Conservation (phyloP, 2,113 vertebrate genomes). For the Siniperca knerii region DNA sequence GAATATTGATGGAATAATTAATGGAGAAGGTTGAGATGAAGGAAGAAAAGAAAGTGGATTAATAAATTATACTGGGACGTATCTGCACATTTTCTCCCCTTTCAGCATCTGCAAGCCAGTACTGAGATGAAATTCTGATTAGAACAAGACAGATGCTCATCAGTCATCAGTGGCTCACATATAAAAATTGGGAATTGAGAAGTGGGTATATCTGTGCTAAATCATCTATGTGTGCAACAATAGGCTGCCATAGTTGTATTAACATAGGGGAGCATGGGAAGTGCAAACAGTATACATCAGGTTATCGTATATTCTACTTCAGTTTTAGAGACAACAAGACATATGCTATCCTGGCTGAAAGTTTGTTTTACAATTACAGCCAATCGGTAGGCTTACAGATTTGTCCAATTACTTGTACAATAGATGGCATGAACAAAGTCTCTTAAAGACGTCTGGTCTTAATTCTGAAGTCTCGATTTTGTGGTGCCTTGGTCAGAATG, state of each 20-base stretch:
- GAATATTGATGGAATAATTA: conserved; percentile 69
- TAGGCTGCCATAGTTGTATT: neutral
- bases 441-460: neutral
- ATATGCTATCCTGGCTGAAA: neutral
- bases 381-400: neutral
- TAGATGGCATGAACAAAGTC: neutral
- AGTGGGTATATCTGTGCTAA: conserved; percentile 8
- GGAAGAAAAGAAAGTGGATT: conserved; percentile 49
- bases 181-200: neutral
- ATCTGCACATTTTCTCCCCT: conserved; percentile 30
- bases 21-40: conserved; percentile 55
- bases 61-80: conserved; percentile 62
- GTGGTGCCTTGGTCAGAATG: neutral
- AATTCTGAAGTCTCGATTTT: neutral
- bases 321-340: neutral
- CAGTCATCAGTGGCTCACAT: conserved; percentile 16
- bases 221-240: conserved; percentile 10
- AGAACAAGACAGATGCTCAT: conserved; percentile 20
- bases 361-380: neutral
- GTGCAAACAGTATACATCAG: neutral
- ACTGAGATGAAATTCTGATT: conserved; percentile 29
- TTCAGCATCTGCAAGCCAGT: conserved; percentile 19
- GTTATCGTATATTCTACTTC: neutral
- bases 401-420: neutral
- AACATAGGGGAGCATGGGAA: neutral